phyloP scores from a whole-genome alignment of 1,140 invertebrate species.

The Oryzaephilus surinamensis region DNA sequence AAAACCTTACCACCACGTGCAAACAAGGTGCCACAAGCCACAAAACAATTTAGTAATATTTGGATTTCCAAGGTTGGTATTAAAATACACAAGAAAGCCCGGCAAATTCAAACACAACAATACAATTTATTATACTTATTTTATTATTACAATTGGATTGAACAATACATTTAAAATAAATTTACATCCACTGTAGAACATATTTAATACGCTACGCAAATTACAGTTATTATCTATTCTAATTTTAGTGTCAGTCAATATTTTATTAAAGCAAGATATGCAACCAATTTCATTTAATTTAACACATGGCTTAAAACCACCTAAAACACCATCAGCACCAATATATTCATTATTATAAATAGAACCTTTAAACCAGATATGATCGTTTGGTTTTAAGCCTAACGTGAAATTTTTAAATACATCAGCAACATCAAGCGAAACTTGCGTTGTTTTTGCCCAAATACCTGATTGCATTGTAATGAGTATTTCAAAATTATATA shows the following conservation, averaged over 20 bases:
- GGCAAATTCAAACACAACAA: too few species aligned
- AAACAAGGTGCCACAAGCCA: too few species aligned
- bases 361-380: conserved; percentile 62
- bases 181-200: conserved; percentile 52
- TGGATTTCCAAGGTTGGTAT: too few species aligned
- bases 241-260: conserved; percentile 42
- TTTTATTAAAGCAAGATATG: conserved; percentile 48
- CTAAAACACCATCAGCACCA: conserved; percentile 40
- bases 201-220: conserved; percentile 43
- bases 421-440: conserved; percentile 48
- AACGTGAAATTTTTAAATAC: conserved; percentile 62
- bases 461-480: conserved; percentile 57
- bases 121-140: conserved; percentile 35
- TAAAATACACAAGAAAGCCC: too few species aligned
- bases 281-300: conserved; percentile 55
- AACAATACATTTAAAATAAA: conserved; percentile 64
- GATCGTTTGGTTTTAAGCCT: conserved; percentile 52
- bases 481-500: conserved; percentile 48
- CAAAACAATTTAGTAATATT: too few species aligned
- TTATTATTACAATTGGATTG: conserved; percentile 64
- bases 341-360: conserved; percentile 20
- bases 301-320: conserved; percentile 44
- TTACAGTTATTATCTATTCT: conserved; percentile 32
- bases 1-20: too few species aligned
- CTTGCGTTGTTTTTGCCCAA: conserved; percentile 48